Evolutionary conservation across 2,797 vertebrate species (phyloP), one percentile per base, ranked within the genome.

Genomic region (Limnodromus scolopaceus): DNA sequence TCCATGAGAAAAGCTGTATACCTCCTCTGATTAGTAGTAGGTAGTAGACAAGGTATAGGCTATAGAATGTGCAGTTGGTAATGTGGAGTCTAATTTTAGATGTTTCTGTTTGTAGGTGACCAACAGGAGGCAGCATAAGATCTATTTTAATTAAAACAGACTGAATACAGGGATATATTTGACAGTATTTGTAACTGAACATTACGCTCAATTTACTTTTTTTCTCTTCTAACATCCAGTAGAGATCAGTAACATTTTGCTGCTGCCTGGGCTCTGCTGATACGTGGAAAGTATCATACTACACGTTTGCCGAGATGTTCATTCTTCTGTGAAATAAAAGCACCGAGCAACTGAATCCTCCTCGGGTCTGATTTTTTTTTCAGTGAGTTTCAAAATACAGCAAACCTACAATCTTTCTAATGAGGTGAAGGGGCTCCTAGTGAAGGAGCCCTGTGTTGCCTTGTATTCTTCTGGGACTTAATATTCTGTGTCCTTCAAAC

Each of bases 301-400:
- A 64, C 41, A n/a, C n/a, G n/a, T 96, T 92, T 89, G 92, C 93
- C 0, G 1, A 89, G 51, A 95, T 97, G 79, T 92, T 95, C 17
- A 70, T 94, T 94, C 85, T 89, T 89, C 22, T 61, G 75, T 82
- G 89, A 94, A 97, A 97, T 97, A 97, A 97, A 95, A 94, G 70
- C 89, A 96, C 60, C 9, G 22, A 96, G 71, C 79, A 96, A 84
- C 57, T 66, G 54, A 95, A 72, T 69, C 45, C 15, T 93, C 51
- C 55, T 87, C 13, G 1, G 3, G 36, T 83, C 55, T 92, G 19
- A 6, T n/a, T 54, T 72, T 48, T n/a, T 30, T 27, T 71, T 6
- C 32, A 36, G 6, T 19, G 11, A 43, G 16, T 72, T 93, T 93
- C 36, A 85, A 71, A 70, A 49, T 60, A 70, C 27, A 49, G 41